phyloP scores from a whole-genome alignment of 2,113 vertebrate genomes.

The Rhineura floridana region DNA sequence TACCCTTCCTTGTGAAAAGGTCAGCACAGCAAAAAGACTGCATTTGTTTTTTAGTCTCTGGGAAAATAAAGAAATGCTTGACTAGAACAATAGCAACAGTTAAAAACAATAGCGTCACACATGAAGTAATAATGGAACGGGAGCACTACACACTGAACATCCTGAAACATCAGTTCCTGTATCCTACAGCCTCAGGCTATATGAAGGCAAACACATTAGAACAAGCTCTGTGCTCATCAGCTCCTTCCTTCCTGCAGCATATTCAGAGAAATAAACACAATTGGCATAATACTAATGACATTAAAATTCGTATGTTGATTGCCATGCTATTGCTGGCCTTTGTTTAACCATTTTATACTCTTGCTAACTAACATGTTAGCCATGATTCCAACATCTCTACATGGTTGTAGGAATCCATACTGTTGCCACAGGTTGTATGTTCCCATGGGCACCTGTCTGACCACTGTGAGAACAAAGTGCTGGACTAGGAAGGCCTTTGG shows the following conservation, averaged over 20 bases:
- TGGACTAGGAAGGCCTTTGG: not conserved
- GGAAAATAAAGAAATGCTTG: not conserved
- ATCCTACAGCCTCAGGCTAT: constrained; percentile 32
- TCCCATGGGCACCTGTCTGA: no score
- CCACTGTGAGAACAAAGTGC: no score
- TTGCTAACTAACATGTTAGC: not conserved
- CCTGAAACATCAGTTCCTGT: not conserved
- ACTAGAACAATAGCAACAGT: accelerated
- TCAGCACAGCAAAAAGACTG: not conserved
- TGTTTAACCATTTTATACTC: not conserved
- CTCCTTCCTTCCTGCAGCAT: constrained; percentile 59
- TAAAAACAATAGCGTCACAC: not conserved
- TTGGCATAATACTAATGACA: constrained; percentile 12
- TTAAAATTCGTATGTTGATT: constrained; percentile 44
- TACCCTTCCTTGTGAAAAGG: not conserved
- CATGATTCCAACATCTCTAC: not conserved
- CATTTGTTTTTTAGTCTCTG: not conserved
- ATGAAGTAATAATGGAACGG: not conserved
- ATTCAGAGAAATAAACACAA: constrained; percentile 57
- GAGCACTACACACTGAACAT: not conserved
- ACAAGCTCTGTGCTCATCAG: not conserved
- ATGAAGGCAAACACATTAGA: constrained; percentile 37
- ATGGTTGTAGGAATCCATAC: not conserved
- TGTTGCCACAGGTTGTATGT: not conserved
- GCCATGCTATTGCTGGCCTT: constrained; percentile 5